Base-by-base conservation (phyloP, 2,888 invertebrate genomes). In the Agelastica alni region DNA sequence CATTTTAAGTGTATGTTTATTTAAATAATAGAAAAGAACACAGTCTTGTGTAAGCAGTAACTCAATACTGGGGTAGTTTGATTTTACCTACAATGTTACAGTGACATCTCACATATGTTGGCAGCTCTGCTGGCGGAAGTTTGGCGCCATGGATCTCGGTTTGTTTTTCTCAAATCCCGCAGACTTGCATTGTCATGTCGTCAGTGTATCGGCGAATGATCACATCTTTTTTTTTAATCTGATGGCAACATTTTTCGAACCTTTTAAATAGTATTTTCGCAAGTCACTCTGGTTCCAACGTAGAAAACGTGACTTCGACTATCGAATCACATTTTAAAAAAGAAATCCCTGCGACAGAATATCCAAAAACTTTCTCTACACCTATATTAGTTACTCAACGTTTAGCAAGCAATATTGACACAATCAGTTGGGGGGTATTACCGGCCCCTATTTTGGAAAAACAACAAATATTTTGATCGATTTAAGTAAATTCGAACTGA, bases 1-100 rank as follows among this genome's bases (percentile, higher is more conserved):
- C 75, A 74, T 72, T 75, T 72, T 69, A 73, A 73, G 70, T 73
- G 73, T 71, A 72, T 75, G 75, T 75, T 75, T 75, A 73, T 74
- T 74, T 75, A 75, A 75, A 75, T 75, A 75, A 75, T 73, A 74
- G 73, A 70, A 67, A 70, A 72, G 74, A 71, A 72, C 73, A 72
- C 70, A 70, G 68, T 71, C 69, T 70, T 73, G 74, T 75, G 64
- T 75, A 66, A 62, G 63, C 60, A 68, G 75, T 74, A 75, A 75
- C 69, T 71, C 61, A 70, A 75, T 73, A 64, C 60, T 67, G 70
- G 72, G 67, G 49, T 41, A 60, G 69, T 62, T 63, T 59, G 58
- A 59, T 63, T 67, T 64, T 66, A 65, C 67, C 65, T 67, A 64
- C 56, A n/a, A n/a, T n/a, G 41, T 42, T 45, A 43, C 51, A 53